These are phyloP conservation scores for Tenthredo livida DNA, from an alignment of 2,888 invertebrate species.

Conservation along the genomic window DNA sequence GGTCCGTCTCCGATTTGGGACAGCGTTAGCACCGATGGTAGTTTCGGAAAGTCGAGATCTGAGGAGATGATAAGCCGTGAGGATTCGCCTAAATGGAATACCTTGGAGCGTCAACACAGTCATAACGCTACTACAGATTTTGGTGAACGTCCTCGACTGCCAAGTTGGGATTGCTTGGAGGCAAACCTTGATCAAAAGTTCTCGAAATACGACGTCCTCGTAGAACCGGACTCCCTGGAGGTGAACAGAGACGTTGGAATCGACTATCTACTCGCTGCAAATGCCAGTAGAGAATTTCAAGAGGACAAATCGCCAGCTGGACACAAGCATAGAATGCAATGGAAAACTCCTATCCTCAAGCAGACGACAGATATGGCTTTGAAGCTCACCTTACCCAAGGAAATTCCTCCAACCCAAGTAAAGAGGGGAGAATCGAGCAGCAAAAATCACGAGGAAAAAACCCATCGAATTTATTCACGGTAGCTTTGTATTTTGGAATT, in stretches of 20 bases:
- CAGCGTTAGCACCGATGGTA: constrained; percentile 64
- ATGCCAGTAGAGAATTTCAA: constrained; percentile 57
- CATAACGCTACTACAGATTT: constrained; percentile 9
- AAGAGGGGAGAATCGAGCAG: not conserved
- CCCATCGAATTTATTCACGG: constrained; percentile 21
- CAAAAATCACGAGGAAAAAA: not conserved
- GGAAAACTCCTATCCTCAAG: constrained; percentile 55
- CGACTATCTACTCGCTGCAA: constrained; percentile 60
- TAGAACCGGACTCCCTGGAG: constrained; percentile 60
- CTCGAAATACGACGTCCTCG: constrained; percentile 63
- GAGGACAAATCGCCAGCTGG: constrained; percentile 29
- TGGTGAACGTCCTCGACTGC: constrained; percentile 54
- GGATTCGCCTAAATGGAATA: constrained; percentile 67
- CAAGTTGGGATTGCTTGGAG: constrained; percentile 69
- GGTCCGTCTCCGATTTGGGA: constrained; percentile 68
- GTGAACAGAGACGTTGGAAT: constrained; percentile 60
- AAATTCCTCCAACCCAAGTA: not conserved
- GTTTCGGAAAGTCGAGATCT: constrained; percentile 63
- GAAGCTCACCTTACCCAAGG: constrained; percentile 52
- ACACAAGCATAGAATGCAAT: not conserved
- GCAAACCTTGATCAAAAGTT: constrained; percentile 69
- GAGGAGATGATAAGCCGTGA: constrained; percentile 69
- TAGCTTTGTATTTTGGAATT: not conserved
- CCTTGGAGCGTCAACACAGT: constrained; percentile 11
- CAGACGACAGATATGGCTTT: constrained; percentile 57